Conservation (phyloP, 1,140 invertebrate genomes). For the Telenomus remus region DNA sequence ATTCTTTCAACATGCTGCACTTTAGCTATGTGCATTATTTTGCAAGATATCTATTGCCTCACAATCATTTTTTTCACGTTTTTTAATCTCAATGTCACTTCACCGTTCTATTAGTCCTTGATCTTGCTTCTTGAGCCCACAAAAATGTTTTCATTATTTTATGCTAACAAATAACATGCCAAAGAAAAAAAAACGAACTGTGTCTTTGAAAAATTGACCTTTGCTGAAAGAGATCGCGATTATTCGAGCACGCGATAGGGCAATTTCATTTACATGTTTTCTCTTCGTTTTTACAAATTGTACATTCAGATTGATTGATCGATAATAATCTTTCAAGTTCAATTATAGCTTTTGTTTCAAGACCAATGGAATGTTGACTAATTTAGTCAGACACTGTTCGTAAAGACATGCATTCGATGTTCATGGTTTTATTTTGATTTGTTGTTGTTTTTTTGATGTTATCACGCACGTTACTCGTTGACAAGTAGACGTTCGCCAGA, state of each 20-base stretch:
- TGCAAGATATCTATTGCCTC: conserved; percentile 2
- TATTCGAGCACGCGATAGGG: conserved; percentile 23
- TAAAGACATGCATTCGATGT: background rate
- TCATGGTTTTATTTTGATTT: conserved; percentile 3
- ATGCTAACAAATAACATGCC: conserved; percentile 31
- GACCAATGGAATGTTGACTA: background rate
- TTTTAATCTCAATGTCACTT: conserved; percentile 6
- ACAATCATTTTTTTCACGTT: conserved; percentile 54
- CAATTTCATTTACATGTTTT: conserved; percentile 40
- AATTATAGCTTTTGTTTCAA: no score
- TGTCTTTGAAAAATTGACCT: conserved; percentile 1
- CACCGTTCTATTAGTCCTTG: background rate
- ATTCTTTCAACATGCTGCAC: conserved; percentile 29
- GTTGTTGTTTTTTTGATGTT: conserved; percentile 51
- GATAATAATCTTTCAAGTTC: background rate
- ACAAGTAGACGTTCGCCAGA: conserved; percentile 72
- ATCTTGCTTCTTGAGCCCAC: conserved; percentile 10
- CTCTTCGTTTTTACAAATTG: background rate
- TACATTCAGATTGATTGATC: no score
- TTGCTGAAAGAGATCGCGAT: background rate
- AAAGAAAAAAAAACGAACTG: no score
- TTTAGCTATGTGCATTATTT: conserved; percentile 4
- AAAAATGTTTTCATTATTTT: no score
- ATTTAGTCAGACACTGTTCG: conserved; percentile 9
- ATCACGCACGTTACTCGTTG: conserved; percentile 60